Evolutionary conservation across 2,797 vertebrate species (phyloP).

Genomic region (Acanthornis magna): DNA sequence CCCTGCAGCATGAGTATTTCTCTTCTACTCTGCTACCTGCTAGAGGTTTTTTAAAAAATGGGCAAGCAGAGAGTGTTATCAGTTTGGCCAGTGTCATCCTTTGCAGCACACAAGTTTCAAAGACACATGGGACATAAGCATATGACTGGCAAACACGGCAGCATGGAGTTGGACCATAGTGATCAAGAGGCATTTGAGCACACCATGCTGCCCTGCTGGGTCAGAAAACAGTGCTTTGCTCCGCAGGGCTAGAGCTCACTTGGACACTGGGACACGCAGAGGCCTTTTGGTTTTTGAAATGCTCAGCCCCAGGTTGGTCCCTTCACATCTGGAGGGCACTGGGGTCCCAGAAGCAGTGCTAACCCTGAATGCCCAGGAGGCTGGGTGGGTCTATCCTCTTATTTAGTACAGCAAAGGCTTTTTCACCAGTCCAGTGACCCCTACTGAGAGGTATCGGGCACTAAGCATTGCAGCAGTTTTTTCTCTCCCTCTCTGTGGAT

Average conservation of each 20-base stretch:
- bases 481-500: neutral
- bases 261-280: neutral
- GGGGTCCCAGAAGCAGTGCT: neutral
- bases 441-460: neutral
- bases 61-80: neutral
- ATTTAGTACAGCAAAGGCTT: neutral
- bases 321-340: neutral
- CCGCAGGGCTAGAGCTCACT: neutral
- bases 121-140: neutral
- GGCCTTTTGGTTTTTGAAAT: neutral
- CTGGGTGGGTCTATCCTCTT: neutral
- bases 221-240: too few relatives aligned
- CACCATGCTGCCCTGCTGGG: fast-evolving
- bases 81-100: neutral
- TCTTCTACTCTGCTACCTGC: neutral
- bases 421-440: neutral
- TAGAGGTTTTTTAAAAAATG: neutral
- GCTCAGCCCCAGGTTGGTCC: neutral
- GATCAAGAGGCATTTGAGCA: neutral
- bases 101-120: neutral
- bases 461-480: neutral
- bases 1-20: neutral
- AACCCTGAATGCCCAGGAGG: neutral
- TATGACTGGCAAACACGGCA: too few relatives aligned
- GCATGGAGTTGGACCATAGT: fast-evolving